Base-by-base conservation (phyloP, 2,113 vertebrate species). In the Rostratula benghalensis region DNA sequence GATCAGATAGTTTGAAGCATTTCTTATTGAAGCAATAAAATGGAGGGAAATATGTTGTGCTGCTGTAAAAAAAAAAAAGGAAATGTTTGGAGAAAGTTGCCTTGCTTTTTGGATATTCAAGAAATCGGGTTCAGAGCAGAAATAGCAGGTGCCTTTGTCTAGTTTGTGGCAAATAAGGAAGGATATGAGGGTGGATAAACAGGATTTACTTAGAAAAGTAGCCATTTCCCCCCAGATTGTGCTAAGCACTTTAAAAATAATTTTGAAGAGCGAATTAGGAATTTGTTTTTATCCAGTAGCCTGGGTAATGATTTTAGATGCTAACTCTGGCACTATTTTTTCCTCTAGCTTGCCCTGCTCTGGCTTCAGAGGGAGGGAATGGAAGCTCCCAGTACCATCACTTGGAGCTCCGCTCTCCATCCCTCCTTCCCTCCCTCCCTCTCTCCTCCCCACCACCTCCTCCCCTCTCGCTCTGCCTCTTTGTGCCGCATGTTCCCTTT, bases 401-500 rank as follows among this genome's bases (percentile, higher is more conserved):
- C 90, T 96, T 41, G 48, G 39, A 85, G 83, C 51, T 97, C 83
- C 6, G 11, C 33, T 88, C 19, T 13, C 33, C 10, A 3, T 79
- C 39, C 45, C 21, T 88, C 12, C 57, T 7, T 89, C 25, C 61
- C 46, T 88, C 12, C 57, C 7, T 89, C 25, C 61, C 46, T 82
- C 50, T 60, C 57, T 90, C 83, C 74, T 90, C 82, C 88, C 54
- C 35, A 57, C 54, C 48, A 30, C 78, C n/a, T 35, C 89, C 85
- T 88, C 53, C 56, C 30, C 60, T 91, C 80, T 81, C 4, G 0
- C 90, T 95, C 89, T 92, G 79, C 69, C 61, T 84, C 76, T 91
- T 86, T 77, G 53, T 94, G 91, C 87, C 6, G 50, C 94, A 79
- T 96, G 91, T 96, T 94, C 90, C 89, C 86, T 92, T 95, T 96